These are phyloP conservation scores for Sicus ferrugineus DNA, from an alignment of 2,888 invertebrate species.

Conservation along the genomic window DNA sequence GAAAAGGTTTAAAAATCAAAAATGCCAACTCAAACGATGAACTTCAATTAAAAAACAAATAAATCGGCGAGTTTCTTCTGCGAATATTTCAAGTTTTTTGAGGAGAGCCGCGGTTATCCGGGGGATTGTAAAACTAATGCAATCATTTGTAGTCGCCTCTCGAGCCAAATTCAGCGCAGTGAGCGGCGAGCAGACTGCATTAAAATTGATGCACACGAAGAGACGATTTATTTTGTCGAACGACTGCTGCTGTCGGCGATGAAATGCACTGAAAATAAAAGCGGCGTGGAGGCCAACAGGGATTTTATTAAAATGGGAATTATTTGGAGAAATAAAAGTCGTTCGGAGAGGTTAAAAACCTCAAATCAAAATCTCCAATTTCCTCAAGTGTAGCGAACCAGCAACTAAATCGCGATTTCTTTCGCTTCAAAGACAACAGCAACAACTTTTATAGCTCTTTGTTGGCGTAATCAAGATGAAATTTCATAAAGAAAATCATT, in stretches of 20 bases:
- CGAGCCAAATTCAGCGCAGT: background rate
- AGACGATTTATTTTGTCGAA: background rate
- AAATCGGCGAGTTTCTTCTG: too few species aligned
- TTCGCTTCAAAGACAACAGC: too few species aligned
- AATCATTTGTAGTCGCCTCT: background rate
- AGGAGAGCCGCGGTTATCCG: too few species aligned
- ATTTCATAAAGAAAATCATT: background rate
- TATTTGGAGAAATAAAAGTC: too few species aligned
- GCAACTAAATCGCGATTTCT: too few species aligned
- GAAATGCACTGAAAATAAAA: background rate
- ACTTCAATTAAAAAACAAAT: too few species aligned
- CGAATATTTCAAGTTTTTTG: too few species aligned
- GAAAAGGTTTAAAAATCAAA: too few species aligned
- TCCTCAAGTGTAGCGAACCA: too few species aligned
- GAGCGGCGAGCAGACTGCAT: background rate
- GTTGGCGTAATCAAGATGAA: background rate
- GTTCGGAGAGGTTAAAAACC: too few species aligned
- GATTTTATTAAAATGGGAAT: background rate
- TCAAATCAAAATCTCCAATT: too few species aligned
- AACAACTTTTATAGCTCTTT: background rate
- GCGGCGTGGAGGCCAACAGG: background rate
- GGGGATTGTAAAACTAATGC: background rate
- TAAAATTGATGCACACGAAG: background rate
- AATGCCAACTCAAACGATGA: too few species aligned
- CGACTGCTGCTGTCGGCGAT: background rate